Conservation (phyloP, 2,113 vertebrate species). For the Alosa alosa region DNA sequence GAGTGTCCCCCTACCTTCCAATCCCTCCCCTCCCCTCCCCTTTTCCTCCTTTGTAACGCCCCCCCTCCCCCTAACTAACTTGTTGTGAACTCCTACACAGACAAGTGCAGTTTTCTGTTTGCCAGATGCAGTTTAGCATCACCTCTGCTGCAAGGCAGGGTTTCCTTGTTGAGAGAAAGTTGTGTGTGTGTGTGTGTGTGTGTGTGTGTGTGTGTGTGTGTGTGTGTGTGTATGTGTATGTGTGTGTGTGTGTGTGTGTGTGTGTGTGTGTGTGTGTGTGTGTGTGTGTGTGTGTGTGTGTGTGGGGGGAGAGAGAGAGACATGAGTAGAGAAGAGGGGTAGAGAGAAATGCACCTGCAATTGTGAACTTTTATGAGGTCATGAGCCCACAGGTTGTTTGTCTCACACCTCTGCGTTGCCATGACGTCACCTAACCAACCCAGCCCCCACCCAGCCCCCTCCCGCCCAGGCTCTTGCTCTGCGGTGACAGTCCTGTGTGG, state of each 20-base stretch:
- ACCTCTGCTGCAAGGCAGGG: neutral
- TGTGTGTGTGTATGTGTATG: neutral
- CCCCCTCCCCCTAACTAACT: neutral
- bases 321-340: neutral
- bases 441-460: neutral
- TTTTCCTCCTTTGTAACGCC: neutral
- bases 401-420: neutral
- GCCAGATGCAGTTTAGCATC: neutral
- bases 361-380: neutral
- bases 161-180: neutral
- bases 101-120: neutral
- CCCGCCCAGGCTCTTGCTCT: neutral
- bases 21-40: neutral
- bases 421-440: neutral
- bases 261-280: no score
- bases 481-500: neutral
- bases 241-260: no score
- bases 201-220: neutral
- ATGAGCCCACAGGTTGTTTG: neutral
- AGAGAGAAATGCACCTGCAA: neutral
- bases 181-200: neutral
- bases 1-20: constrained; percentile 5
- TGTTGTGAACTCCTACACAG: neutral
- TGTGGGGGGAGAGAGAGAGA: no score
- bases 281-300: no score